Conservation (phyloP, 2,113 vertebrate genomes). For the Vidua macroura region DNA sequence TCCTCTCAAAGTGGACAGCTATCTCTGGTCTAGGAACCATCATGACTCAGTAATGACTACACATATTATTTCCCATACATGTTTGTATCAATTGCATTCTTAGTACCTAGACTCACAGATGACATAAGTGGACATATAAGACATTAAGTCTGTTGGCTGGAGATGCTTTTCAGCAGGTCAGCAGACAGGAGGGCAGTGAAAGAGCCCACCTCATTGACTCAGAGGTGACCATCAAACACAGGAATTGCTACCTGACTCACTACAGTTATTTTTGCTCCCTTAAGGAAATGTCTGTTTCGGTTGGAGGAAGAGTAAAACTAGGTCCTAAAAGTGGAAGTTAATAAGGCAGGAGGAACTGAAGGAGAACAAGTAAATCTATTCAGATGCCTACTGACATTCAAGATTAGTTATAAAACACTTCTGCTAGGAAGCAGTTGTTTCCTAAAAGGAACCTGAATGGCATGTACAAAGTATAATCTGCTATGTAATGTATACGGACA, state of each 20-base stretch:
- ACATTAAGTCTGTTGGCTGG: background rate
- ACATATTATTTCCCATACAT: background rate
- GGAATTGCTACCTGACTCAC: background rate
- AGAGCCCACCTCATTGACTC: background rate
- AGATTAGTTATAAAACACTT: background rate
- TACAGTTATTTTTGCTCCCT: background rate
- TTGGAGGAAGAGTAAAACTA: background rate
- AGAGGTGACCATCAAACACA: background rate
- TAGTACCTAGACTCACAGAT: background rate
- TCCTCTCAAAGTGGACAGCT: background rate
- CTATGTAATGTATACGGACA: background rate
- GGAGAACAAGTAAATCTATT: background rate
- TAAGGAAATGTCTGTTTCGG: background rate
- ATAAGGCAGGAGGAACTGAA: background rate
- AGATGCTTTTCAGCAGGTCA: background rate
- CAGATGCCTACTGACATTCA: background rate
- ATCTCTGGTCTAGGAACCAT: background rate
- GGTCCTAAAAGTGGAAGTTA: background rate
- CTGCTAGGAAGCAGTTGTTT: background rate
- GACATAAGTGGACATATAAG: background rate
- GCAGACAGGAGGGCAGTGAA: background rate
- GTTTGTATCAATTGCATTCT: background rate
- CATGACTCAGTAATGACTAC: background rate
- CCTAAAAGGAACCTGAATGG: background rate
- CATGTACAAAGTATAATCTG: background rate